These are phyloP conservation scores for Antedon bifida DNA, from an alignment of 35 echinoderm and acorn worm genomes.

Conservation along the genomic window DNA sequence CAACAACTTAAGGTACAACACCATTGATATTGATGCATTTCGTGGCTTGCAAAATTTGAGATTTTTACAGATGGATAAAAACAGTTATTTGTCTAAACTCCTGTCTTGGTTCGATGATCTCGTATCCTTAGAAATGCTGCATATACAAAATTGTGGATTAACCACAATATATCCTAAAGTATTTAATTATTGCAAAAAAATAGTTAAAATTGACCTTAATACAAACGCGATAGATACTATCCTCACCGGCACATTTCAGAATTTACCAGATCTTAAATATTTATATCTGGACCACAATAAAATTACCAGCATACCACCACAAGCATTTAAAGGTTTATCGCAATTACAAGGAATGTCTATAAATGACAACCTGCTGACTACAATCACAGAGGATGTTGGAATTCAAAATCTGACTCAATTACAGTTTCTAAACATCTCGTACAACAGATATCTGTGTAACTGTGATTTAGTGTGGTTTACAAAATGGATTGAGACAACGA, in stretches of 20 bases:
- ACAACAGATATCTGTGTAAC: not conserved
- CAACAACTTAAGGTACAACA: not conserved
- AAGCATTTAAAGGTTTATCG: not conserved
- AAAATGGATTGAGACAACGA: not conserved
- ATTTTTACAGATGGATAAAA: not conserved
- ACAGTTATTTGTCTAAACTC: not conserved
- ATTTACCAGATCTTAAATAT: not conserved
- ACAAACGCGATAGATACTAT: not conserved
- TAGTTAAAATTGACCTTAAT: not conserved
- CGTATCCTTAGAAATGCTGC: not conserved
- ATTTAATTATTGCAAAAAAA: slow-evolving; percentile 3
- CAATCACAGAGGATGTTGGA: not conserved
- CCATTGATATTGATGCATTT: not conserved
- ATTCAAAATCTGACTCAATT: not conserved
- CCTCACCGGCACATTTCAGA: not conserved
- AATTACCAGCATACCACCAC: too few species aligned
- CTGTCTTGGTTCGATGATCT: not conserved
- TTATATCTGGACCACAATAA: not conserved
- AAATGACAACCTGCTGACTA: not conserved
- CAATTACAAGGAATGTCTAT: not conserved
- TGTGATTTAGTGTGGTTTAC: not conserved
- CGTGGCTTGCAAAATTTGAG: not conserved
- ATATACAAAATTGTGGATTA: not conserved
- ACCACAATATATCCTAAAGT: not conserved
- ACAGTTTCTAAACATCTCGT: not conserved